Evolutionary conservation across 2,888 invertebrate species (phyloP), one percentile per base, ranked within the genome.

Genomic region (Stenolophus ochropezus): DNA sequence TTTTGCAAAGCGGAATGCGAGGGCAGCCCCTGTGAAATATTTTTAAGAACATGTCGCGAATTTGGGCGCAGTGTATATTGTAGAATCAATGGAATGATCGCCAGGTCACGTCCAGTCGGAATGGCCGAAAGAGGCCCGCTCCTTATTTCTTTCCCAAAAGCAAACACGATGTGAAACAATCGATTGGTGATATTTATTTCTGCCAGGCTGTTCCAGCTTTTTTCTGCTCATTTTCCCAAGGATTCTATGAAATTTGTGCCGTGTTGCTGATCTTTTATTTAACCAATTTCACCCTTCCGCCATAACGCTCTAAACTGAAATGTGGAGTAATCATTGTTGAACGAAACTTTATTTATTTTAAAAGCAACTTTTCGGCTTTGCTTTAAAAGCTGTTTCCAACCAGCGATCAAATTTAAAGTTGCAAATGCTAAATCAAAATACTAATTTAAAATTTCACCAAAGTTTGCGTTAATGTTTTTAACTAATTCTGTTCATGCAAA

Each of bases 121-220:
- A 75, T 75, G 53, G 74, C 16, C 74, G 74, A 75, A 49, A 49
- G 14, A 51, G 16, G 21, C 47, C 21, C 1, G 61, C 14, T 25
- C 51, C 74, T 16, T 33, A 25, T 14, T 25, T 51, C 53, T 25
- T 25, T 25, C 25, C 14, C 14, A 21, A 75, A 75, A 75, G 51
- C 51, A 75, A 75, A 75, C 74, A 75, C 53, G 25, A 25, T 75
- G 53, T 53, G 74, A 75, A 75, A 75, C 74, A 75, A 75, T 75
- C 74, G 53, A 75, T 75, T 75, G 74, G 21, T 14, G 16, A 53
- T 51, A 75, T 75, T 75, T 75, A 75, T 75, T 53, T 25, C 27
- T 18, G n/a, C 21, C 23, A 53, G 53, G 74, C 25, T 21, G 2
- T 51, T 51, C 53, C 8, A 11, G n/a, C 11, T 47, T 49, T 73